A percentile compares a stretch with the other conserved stretches of the same genome.
phyloP scores from a whole-genome alignment of 2,113 vertebrate species.

The Dermatemys mawii region DNA sequence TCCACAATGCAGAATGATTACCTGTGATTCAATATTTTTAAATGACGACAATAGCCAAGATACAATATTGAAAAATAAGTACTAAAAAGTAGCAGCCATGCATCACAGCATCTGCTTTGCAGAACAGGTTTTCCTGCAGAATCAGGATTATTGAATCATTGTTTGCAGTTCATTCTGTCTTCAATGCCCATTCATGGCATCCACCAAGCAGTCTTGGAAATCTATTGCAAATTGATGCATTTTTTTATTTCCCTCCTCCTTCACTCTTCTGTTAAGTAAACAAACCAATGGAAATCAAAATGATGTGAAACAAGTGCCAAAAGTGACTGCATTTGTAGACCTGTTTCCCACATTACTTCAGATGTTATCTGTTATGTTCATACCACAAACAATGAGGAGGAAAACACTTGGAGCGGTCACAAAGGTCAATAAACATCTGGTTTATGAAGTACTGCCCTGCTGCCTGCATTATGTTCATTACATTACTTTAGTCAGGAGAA shows the following conservation, averaged over 20 bases:
- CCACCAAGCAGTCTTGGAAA: not conserved
- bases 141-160: not conserved
- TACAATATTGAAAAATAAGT: not conserved
- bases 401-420: constrained; percentile 66
- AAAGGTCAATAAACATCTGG: constrained; percentile 73
- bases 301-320: constrained; percentile 54
- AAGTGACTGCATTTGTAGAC: constrained; percentile 47
- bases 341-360: constrained; percentile 70
- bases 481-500: constrained; percentile 67
- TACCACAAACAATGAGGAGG: constrained; percentile 61
- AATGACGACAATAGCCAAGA: not conserved
- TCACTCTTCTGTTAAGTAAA: constrained; percentile 31
- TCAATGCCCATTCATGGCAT: not conserved
- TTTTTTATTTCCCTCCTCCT: not conserved
- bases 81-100: not conserved
- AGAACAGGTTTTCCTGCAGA: not conserved
- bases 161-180: constrained; percentile 3
- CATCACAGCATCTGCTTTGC: not conserved
- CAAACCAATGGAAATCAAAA: constrained; percentile 45
- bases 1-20: not conserved
- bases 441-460: constrained; percentile 59
- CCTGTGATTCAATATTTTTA: constrained; percentile 10
- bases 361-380: constrained; percentile 73
- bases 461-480: constrained; percentile 68
- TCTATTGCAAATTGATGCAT: not conserved